Evolutionary conservation across 1,140 invertebrate species (phyloP).

Genomic region (Aethina tumida): DNA sequence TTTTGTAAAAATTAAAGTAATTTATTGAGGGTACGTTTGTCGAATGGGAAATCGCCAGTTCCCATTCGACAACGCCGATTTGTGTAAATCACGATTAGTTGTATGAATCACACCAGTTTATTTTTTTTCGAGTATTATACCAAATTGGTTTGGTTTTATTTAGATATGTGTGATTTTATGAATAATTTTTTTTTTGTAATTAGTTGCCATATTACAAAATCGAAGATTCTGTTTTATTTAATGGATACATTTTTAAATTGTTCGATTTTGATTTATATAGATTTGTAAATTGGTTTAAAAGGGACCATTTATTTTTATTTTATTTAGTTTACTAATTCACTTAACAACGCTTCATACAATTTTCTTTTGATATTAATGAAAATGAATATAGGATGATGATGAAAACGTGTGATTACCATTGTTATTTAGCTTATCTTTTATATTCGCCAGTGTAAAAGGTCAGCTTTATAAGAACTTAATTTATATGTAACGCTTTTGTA

Average conservation of each 20-base stretch:
- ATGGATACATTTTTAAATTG: conserved; percentile 14
- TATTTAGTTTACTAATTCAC: conserved; percentile 29
- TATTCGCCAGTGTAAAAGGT: conserved; percentile 29
- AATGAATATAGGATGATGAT: conserved; percentile 9
- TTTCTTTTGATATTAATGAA: neutral
- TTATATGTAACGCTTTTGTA: conserved; percentile 30
- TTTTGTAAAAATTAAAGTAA: conserved; percentile 33
- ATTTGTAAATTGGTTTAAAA: conserved; percentile 24
- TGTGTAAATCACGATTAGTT: conserved; percentile 4
- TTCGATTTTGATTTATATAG: conserved; percentile 15
- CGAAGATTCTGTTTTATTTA: conserved; percentile 21
- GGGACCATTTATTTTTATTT: conserved; percentile 30
- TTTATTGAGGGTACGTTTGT: conserved; percentile 19
- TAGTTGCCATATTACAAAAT: conserved; percentile 19
- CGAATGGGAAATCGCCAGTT: conserved; percentile 27
- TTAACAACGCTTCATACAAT: conserved; percentile 15
- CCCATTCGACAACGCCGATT: conserved; percentile 10
- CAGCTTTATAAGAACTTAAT: conserved; percentile 16
- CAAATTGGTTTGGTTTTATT: conserved; percentile 16
- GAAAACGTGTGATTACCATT: conserved; percentile 28
- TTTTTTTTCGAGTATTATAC: conserved; percentile 9
- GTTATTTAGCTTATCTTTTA: conserved; percentile 18
- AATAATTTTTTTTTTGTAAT: conserved; percentile 16
- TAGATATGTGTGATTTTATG: conserved; percentile 27
- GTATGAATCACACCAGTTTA: conserved; percentile 2